Evolutionary conservation across 2,797 vertebrate species (phyloP).

Genomic region (Catamblyrhynchus diadema): DNA sequence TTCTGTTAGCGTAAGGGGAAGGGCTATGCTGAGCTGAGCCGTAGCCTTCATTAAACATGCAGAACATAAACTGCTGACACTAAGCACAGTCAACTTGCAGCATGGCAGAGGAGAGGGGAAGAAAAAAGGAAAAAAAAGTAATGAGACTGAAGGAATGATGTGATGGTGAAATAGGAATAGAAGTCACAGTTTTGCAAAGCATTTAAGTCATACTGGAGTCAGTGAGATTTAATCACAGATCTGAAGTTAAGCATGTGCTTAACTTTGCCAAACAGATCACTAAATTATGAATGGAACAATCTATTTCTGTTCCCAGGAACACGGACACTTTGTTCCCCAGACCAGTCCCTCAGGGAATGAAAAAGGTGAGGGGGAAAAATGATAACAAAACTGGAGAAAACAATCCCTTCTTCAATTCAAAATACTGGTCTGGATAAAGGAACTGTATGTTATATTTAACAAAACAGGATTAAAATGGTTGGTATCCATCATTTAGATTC

Average conservation of each 20-base stretch:
- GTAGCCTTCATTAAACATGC: slow-evolving; percentile 87
- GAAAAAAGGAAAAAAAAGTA: not conserved
- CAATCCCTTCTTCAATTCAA: not conserved
- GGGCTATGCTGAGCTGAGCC: slow-evolving; percentile 63
- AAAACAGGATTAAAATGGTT: not conserved
- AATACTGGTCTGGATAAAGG: not conserved
- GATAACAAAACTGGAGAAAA: slow-evolving; percentile 1
- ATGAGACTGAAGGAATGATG: slow-evolving; percentile 13
- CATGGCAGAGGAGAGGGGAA: not conserved
- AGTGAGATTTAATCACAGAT: slow-evolving; percentile 45
- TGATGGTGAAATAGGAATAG: slow-evolving; percentile 11
- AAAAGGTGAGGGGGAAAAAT: not conserved
- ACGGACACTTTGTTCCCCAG: slow-evolving; percentile 9
- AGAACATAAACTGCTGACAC: slow-evolving; percentile 91
- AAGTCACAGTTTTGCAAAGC: slow-evolving; percentile 4
- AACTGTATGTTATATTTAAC: not conserved
- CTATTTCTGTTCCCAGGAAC: slow-evolving; percentile 57
- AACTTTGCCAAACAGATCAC: slow-evolving; percentile 46
- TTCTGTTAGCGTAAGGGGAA: slow-evolving; percentile 80
- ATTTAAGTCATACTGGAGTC: not conserved
- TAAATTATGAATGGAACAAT: slow-evolving; percentile 61
- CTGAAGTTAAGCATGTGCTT: slow-evolving; percentile 56
- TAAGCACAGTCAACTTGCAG: slow-evolving; percentile 75
- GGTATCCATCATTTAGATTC: not conserved
- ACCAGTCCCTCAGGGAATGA: not conserved